Conservation (phyloP, 2,888 invertebrate species). For the Amblyteles armatorius region DNA sequence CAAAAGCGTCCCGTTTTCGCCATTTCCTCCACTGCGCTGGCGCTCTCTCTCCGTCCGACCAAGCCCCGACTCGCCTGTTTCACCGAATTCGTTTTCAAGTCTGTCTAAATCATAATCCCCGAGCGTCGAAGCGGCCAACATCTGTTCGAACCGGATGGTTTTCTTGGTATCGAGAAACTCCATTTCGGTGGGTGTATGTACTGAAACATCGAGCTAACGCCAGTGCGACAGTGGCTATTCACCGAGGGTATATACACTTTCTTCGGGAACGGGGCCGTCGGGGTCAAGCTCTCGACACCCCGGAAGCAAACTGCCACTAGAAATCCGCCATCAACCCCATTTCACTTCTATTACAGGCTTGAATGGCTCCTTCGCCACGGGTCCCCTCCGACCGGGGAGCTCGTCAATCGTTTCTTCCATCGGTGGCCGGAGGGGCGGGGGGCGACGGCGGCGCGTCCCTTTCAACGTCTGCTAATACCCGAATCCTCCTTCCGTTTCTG, state of each 20-base stretch:
- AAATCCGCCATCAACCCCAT: constrained; percentile 44
- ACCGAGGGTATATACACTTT: constrained; percentile 16
- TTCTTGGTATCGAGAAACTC: constrained; percentile 40
- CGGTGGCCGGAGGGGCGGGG: constrained; percentile 16
- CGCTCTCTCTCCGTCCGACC: not conserved
- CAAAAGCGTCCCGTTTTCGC: too few relatives aligned
- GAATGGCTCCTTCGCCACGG: constrained; percentile 49
- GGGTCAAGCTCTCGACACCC: constrained; percentile 51
- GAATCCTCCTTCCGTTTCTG: constrained; percentile 58
- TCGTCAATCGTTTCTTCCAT: constrained; percentile 66
- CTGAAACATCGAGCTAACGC: not conserved
- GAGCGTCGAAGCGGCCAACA: constrained; percentile 59
- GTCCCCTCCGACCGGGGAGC: constrained; percentile 38
- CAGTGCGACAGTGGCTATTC: constrained; percentile 11
- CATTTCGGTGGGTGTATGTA: not conserved
- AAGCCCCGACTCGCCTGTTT: constrained; percentile 23
- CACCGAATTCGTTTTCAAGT: constrained; percentile 35
- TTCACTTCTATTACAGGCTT: constrained; percentile 59
- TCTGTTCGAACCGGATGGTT: constrained; percentile 51
- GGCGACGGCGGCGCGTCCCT: constrained; percentile 33
- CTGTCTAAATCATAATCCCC: constrained; percentile 64
- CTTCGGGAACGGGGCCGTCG: constrained; percentile 1
- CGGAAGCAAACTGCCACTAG: constrained; percentile 44
- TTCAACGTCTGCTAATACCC: constrained; percentile 58
- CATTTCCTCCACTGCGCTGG: not conserved